These are phyloP conservation scores for Zeus faber DNA, from an alignment of 2,113 vertebrate genomes.

Conservation along the genomic window DNA sequence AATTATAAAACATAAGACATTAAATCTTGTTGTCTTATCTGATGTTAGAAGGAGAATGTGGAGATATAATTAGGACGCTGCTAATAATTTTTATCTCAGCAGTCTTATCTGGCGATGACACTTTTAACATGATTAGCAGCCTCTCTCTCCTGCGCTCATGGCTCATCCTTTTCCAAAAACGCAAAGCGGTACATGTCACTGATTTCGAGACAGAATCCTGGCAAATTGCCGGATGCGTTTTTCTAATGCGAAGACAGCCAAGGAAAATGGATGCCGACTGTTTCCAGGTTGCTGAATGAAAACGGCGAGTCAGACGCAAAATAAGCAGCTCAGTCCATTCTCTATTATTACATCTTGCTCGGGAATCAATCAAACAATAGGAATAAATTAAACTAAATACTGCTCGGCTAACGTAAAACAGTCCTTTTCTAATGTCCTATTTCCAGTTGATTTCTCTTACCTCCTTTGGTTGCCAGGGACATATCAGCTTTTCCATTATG, in stretches of 20 bases:
- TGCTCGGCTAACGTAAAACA: too few species aligned
- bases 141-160: slow-evolving; percentile 26
- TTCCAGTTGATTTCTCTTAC: slow-evolving; percentile 11
- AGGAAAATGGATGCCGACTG: too few species aligned
- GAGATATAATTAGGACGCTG: slow-evolving; percentile 31
- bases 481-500: slow-evolving; percentile 14
- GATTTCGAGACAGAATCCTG: slow-evolving; percentile 52
- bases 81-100: slow-evolving; percentile 41
- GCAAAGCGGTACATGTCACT: slow-evolving; percentile 30
- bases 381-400: slow-evolving; percentile 1
- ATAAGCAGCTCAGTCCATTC: neutral
- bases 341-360: neutral
- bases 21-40: slow-evolving; percentile 24
- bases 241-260: slow-evolving; percentile 1
- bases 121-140: slow-evolving; percentile 40
- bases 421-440: slow-evolving; percentile 1
- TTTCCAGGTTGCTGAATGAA: neutral
- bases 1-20: slow-evolving; percentile 22
- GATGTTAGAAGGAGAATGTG: slow-evolving; percentile 17
- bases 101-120: slow-evolving; percentile 33
- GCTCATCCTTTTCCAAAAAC: slow-evolving; percentile 30
- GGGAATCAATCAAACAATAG: neutral
- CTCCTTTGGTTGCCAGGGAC: slow-evolving; percentile 16
- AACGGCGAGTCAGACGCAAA: neutral
- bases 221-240: slow-evolving; percentile 35